Evolutionary conservation across 2,113 vertebrate species (phyloP).

Genomic region (Corythornis vintsioides): DNA sequence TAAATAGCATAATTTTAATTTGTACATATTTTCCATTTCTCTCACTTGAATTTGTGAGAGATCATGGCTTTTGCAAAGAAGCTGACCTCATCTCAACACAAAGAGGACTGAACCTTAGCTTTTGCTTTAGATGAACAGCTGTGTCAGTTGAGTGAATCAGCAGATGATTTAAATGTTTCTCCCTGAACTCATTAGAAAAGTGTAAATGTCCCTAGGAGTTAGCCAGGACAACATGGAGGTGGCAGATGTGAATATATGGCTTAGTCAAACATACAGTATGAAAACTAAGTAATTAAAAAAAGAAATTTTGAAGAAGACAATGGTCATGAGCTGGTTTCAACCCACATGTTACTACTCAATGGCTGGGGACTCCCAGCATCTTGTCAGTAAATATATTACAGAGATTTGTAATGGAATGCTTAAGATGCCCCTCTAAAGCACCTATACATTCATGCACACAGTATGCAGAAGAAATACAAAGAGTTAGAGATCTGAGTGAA

Average conservation of each 20-base stretch:
- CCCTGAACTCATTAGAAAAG: not conserved
- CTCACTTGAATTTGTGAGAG: not conserved
- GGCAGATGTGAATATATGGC: not conserved
- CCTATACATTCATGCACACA: not conserved
- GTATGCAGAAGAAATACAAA: not conserved
- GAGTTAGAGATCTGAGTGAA: not conserved
- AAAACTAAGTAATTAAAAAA: not conserved
- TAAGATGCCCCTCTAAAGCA: not conserved
- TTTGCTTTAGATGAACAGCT: not conserved
- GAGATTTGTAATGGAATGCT: not conserved
- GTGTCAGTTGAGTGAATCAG: not conserved
- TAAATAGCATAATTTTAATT: not conserved
- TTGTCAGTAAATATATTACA: not conserved
- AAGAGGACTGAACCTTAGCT: not conserved
- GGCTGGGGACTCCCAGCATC: rapidly evolving
- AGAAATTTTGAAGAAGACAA: not conserved
- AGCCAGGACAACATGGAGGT: not conserved
- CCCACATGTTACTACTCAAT: rapidly evolving
- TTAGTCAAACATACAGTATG: not conserved
- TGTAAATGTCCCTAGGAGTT: not conserved
- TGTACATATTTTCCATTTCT: not conserved
- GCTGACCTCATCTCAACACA: not conserved
- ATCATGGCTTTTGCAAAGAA: not conserved
- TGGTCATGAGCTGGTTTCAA: not conserved
- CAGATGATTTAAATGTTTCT: not conserved